A percentile compares a stretch with the other conserved stretches of the same genome.
These are phyloP conservation scores for Papilio gigon DNA, from an alignment of 2,888 invertebrate genomes.

Conservation along the genomic window DNA sequence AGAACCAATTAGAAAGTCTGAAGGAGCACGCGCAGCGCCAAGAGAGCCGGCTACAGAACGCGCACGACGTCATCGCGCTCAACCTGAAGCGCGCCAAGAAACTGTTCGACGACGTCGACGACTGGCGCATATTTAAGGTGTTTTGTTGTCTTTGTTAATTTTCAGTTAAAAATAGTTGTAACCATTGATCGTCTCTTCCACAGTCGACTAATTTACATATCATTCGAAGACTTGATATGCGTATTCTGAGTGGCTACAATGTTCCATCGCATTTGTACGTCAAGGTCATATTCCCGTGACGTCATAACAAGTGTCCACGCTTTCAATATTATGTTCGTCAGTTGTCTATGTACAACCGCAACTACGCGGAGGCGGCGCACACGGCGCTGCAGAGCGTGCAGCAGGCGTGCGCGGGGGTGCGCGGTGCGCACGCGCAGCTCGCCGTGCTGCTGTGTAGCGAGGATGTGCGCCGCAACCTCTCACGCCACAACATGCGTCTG, in stretches of 20 bases:
- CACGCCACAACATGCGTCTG: constrained; percentile 56
- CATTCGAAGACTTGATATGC: no score
- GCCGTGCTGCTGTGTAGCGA: constrained; percentile 58
- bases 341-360: constrained; percentile 68
- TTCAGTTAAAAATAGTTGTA: no score
- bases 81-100: constrained; percentile 69
- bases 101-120: constrained; percentile 64
- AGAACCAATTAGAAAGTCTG: constrained; percentile 61
- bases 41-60: constrained; percentile 64
- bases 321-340: no score
- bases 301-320: no score
- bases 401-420: constrained; percentile 48
- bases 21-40: constrained; percentile 66
- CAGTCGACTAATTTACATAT: background rate
- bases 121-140: constrained; percentile 73
- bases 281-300: no score
- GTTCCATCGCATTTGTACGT: no score
- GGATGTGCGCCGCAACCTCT: constrained; percentile 53
- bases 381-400: constrained; percentile 57
- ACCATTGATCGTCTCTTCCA: no score
- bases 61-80: constrained; percentile 59
- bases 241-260: no score
- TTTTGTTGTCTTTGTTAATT: no score
- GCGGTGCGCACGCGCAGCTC: constrained; percentile 49
- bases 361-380: constrained; percentile 66